These are phyloP conservation scores for Lophius americanus DNA, from an alignment of 2,797 vertebrate genomes.

Conservation along the genomic window DNA sequence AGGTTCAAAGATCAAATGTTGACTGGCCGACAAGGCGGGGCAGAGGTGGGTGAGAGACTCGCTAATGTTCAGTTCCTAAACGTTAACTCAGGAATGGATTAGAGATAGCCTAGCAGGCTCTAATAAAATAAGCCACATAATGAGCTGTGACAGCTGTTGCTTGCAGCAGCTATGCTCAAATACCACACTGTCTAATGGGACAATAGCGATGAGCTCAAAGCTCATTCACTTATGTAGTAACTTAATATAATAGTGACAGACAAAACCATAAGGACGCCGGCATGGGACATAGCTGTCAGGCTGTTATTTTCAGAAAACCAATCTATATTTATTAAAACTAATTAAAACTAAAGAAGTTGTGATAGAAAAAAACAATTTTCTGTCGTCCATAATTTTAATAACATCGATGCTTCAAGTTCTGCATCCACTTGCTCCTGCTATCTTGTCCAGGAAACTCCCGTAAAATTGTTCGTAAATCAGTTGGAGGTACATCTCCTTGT, in stretches of 20 bases:
- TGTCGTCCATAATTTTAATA: background rate
- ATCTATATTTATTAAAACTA: conserved; percentile 1
- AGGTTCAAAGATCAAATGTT: conserved; percentile 69
- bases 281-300: background rate
- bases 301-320: background rate
- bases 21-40: conserved; percentile 53
- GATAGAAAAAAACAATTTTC: background rate
- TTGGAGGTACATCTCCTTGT: background rate
- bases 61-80: conserved; percentile 51
- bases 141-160: conserved; percentile 74
- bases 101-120: conserved; percentile 27
- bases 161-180: conserved; percentile 50
- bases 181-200: conserved; percentile 62
- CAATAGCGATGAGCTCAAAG: conserved; percentile 49
- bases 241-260: conserved; percentile 23
- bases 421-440: background rate
- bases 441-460: background rate
- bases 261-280: background rate
- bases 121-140: conserved; percentile 53
- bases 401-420: too few relatives aligned
- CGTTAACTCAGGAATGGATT: conserved; percentile 11
- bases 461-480: background rate
- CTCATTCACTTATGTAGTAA: conserved; percentile 40
- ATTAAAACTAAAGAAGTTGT: conserved; percentile 1
- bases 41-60: conserved; percentile 57